Evolutionary conservation across 2,888 invertebrate species (phyloP).

Genomic region (Dolomedes plantarius): DNA sequence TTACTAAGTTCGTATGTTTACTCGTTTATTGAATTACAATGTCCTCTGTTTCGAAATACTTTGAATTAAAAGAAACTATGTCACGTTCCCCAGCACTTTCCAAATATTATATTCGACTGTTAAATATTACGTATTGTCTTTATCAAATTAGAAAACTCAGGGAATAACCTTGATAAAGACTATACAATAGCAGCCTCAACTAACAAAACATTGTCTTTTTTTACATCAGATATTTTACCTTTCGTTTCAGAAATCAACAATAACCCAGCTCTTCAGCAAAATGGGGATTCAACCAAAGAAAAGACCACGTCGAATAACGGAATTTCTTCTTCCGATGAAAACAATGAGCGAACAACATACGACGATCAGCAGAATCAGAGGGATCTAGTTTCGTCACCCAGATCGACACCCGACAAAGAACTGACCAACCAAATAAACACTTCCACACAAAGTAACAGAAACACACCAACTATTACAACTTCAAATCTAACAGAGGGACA

Average conservation of each 20-base stretch:
- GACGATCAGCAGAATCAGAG: conserved; percentile 17
- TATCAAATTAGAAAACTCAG: too few species aligned
- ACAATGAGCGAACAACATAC: background rate
- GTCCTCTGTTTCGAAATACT: too few species aligned
- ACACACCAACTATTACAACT: conserved; percentile 38
- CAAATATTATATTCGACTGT: too few species aligned
- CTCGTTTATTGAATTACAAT: too few species aligned
- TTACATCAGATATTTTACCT: too few species aligned
- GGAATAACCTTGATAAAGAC: too few species aligned
- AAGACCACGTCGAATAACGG: conserved; percentile 26
- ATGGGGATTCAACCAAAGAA: conserved; percentile 34
- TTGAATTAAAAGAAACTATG: too few species aligned
- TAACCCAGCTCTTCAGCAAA: conserved; percentile 56
- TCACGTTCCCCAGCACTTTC: too few species aligned
- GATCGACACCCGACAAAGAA: conserved; percentile 57
- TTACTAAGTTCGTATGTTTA: too few species aligned
- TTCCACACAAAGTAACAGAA: background rate
- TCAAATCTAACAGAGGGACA: conserved; percentile 53
- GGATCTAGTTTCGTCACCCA: conserved; percentile 36
- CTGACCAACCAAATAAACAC: conserved; percentile 36
- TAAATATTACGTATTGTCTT: too few species aligned
- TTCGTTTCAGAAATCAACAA: conserved; percentile 60
- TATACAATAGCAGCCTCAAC: too few species aligned
- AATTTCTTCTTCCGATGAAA: conserved; percentile 17
- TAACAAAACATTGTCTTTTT: too few species aligned